phyloP scores from a whole-genome alignment of 1,140 invertebrate species.

The Scaptomyza montana region DNA sequence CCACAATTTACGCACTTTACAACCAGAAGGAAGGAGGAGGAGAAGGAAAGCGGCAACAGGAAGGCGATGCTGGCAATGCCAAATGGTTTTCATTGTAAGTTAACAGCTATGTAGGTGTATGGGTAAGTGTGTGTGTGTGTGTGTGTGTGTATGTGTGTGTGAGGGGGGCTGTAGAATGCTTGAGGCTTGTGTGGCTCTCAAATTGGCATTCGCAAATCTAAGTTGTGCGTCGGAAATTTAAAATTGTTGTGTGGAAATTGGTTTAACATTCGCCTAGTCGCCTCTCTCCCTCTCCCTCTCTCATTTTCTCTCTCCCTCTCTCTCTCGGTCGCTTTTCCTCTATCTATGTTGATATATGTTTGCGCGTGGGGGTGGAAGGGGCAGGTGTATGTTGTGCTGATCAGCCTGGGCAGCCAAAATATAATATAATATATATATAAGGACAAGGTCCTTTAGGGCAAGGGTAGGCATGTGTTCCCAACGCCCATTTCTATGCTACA shows the following conservation, averaged over 20 bases:
- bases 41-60: neutral
- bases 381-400: conserved; percentile 47
- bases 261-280: conserved; percentile 52
- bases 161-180: conserved; percentile 30
- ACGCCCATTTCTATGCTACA: conserved; percentile 56
- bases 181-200: conserved; percentile 36
- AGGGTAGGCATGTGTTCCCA: conserved; percentile 11
- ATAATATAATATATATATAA: conserved; percentile 38
- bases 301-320: neutral
- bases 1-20: conserved; percentile 72
- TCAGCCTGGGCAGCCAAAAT: conserved; percentile 50
- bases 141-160: conserved; percentile 19
- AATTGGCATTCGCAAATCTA: conserved; percentile 78
- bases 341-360: neutral
- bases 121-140: conserved; percentile 9
- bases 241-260: conserved; percentile 76
- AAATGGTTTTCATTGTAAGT: conserved; percentile 77
- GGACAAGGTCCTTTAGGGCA: neutral
- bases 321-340: neutral
- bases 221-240: conserved; percentile 68
- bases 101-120: conserved; percentile 45
- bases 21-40: neutral
- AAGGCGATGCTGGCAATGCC: conserved; percentile 37
- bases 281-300: neutral
- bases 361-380: conserved; percentile 5